Conservation (phyloP, 1,140 invertebrate species). For the Sarcophaga bullata region DNA sequence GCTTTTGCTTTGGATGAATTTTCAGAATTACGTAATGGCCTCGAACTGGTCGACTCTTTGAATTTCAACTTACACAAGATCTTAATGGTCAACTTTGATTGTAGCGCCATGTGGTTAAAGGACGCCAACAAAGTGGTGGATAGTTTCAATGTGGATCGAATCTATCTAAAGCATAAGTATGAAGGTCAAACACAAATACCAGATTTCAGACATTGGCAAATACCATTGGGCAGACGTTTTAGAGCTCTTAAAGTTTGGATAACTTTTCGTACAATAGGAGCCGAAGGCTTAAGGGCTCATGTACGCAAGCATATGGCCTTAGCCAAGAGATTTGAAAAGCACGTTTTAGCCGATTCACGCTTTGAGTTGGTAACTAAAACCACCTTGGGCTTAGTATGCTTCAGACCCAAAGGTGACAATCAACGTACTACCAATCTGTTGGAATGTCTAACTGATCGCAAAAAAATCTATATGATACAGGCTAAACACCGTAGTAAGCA, state of each 20-base stretch:
- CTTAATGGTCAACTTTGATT: slow-evolving; percentile 92
- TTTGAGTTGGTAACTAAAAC: slow-evolving; percentile 83
- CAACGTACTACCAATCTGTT: slow-evolving; percentile 78
- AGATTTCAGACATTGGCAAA: slow-evolving; percentile 95
- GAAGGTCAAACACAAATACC: slow-evolving; percentile 76
- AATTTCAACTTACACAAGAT: slow-evolving; percentile 95
- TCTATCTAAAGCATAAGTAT: slow-evolving; percentile 83
- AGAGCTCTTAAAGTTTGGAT: slow-evolving; percentile 96
- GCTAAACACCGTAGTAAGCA: slow-evolving; percentile 75
- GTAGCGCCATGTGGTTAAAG: slow-evolving; percentile 88
- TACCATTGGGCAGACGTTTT: slow-evolving; percentile 89
- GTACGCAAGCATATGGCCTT: slow-evolving; percentile 81
- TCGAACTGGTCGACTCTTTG: slow-evolving; percentile 86
- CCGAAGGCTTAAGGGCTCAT: slow-evolving; percentile 80
- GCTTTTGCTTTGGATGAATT: slow-evolving; percentile 93
- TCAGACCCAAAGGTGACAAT: slow-evolving; percentile 84
- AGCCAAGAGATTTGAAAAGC: slow-evolving; percentile 79
- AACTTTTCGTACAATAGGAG: slow-evolving; percentile 85
- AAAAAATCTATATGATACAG: slow-evolving; percentile 86
- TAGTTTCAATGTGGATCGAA: slow-evolving; percentile 91
- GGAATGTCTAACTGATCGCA: slow-evolving; percentile 79
- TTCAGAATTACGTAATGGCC: slow-evolving; percentile 79
- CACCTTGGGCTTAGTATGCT: slow-evolving; percentile 87
- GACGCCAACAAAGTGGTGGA: slow-evolving; percentile 81
- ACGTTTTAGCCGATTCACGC: slow-evolving; percentile 75